Conservation (phyloP, 2,113 vertebrate species). For the Aspidoscelis tigris region DNA sequence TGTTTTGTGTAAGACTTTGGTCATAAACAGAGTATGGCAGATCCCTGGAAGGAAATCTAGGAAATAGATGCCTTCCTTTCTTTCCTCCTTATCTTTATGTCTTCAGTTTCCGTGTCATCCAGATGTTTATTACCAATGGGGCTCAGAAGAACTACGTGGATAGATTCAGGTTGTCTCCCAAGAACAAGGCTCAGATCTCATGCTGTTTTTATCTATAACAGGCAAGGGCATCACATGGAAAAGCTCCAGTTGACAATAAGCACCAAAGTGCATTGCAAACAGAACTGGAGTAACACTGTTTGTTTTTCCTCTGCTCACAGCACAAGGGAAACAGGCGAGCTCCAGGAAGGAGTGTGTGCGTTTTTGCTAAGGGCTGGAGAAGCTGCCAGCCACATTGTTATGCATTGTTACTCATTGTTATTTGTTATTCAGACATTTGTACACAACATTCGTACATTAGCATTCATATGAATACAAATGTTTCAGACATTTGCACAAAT, state of each 20-base stretch:
- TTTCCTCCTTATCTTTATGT: neutral
- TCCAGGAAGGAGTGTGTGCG: neutral
- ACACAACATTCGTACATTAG: too few relatives aligned
- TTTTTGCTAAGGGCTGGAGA: neutral
- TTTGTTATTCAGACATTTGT: too few relatives aligned
- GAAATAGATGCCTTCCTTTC: neutral
- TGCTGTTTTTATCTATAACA: constrained; percentile 60
- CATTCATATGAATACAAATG: too few relatives aligned
- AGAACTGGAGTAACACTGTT: constrained; percentile 30
- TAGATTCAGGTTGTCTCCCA: constrained; percentile 60
- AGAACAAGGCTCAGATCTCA: constrained; percentile 48
- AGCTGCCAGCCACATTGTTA: neutral
- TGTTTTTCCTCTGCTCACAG: constrained; percentile 13
- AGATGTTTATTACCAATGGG: constrained; percentile 41
- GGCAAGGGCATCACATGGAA: constrained; percentile 49
- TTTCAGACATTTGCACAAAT: too few relatives aligned
- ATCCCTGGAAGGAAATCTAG: neutral
- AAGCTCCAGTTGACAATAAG: constrained; percentile 53
- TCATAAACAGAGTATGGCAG: too few relatives aligned
- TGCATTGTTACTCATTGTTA: too few relatives aligned
- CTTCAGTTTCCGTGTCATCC: constrained; percentile 30
- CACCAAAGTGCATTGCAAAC: constrained; percentile 36
- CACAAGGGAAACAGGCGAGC: constrained; percentile 18
- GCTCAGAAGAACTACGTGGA: constrained; percentile 44
- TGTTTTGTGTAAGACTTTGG: too few relatives aligned